Percentiles rank a stretch among this genome's conserved stretches.
phyloP scores from a whole-genome alignment of 2,888 invertebrate genomes.

The Melinopterus prodromus region DNA sequence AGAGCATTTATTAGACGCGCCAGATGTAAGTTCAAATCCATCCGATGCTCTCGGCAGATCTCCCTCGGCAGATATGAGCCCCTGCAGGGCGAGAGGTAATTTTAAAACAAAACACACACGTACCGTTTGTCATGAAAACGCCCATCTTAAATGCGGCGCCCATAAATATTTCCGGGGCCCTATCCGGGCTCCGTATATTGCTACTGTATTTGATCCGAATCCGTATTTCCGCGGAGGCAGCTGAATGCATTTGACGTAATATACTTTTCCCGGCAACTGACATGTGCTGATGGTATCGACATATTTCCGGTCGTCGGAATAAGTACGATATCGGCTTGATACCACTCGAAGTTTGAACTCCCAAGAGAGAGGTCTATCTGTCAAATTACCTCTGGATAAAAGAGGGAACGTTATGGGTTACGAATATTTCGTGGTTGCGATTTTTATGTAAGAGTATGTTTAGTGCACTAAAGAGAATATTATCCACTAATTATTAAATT shows the following conservation, averaged over 20 bases:
- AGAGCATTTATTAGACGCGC: not conserved
- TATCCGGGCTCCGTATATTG: not conserved
- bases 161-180: not conserved
- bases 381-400: not conserved
- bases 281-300: not conserved
- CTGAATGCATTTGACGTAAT: not conserved
- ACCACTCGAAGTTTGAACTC: not conserved
- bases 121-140: not conserved
- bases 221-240: not conserved
- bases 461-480: too few relatives aligned
- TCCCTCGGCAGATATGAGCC: not conserved
- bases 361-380: not conserved
- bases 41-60: not conserved
- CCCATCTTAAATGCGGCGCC: not conserved
- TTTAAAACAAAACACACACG: not conserved
- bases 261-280: not conserved
- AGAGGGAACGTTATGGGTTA: not conserved
- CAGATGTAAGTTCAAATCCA: not conserved
- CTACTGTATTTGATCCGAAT: not conserved
- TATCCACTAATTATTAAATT: too few relatives aligned
- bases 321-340: not conserved
- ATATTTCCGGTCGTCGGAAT: not conserved
- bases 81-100: not conserved
- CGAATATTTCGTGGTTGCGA: too few relatives aligned
- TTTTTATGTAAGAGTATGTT: too few relatives aligned